Evolutionary conservation across 1,140 invertebrate species (phyloP), one percentile per base, ranked within the genome.

Genomic region (Polyergus mexicanus): DNA sequence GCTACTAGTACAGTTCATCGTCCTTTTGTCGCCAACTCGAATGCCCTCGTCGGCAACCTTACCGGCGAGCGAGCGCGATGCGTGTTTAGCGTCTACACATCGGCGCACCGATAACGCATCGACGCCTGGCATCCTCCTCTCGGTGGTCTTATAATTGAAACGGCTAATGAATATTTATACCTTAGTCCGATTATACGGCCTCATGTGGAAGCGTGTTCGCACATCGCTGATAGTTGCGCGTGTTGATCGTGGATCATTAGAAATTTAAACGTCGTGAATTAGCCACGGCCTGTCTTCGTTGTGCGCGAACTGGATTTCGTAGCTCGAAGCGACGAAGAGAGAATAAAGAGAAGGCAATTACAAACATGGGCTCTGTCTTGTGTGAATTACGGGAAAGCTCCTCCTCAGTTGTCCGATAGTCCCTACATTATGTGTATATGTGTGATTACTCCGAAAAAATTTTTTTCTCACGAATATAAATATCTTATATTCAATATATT

Each of bases 1-100:
- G 88, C 89, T 83, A 86, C 88, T 71, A 56, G 65, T 69, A 72
- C 65, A 81, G 89, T 91, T 91, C 89, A 91, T 90, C 88, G 89
- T 91, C 89, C 89, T 91, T 90, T 90, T 90, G 89, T 90, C 86
- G 84, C 60, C 32, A 56, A 69, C 44, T 35, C 19, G 51, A 41
- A 28, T 38, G 60, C 60, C 47, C 22, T 47, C 69, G 62, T 85
- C 65, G 10, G 11, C 19, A 22, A 11, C 19, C 60, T 80, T 41
- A 54, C 68, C 32, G 38, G 16, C 58, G 41, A 41, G 28, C 11
- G 41, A 65, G 60, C 54, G 76, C 74, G 32, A 81, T 60, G 41
- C 41, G 54, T 47, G 68, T 74, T 62, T 60, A 60, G 38, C 41
- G 19, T 56, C 58, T 60, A 60, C 68, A 83, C 78, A 44, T 7